Evolutionary conservation across 2,888 invertebrate genomes (phyloP).

Genomic region (Hirudinaria manillensis): DNA sequence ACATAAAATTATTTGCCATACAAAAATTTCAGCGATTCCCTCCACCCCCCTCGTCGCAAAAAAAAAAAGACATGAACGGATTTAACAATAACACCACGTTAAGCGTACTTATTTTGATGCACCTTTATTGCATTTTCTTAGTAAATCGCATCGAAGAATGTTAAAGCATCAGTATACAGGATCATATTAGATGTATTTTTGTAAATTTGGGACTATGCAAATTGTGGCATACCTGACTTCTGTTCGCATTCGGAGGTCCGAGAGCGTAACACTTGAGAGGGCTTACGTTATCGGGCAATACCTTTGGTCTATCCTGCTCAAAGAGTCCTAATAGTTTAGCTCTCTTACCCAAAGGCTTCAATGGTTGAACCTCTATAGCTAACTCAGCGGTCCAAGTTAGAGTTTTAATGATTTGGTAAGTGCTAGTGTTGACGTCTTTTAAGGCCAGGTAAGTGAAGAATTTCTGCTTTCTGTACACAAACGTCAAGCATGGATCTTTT

Average conservation of each 20-base stretch:
- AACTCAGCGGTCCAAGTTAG: conserved; percentile 50
- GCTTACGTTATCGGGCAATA: conserved; percentile 16
- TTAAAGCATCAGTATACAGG: too few species aligned
- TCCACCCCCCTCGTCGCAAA: too few species aligned
- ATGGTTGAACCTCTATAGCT: conserved; percentile 50
- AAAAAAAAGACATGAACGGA: too few species aligned
- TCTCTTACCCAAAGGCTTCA: conserved; percentile 47
- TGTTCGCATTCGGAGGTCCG: conserved; percentile 38
- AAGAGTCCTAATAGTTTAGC: conserved; percentile 42
- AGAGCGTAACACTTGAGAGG: conserved; percentile 32
- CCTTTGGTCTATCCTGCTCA: conserved; percentile 36
- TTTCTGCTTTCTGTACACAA: conserved; percentile 51
- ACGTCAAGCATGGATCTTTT: conserved; percentile 49
- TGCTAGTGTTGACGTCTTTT: conserved; percentile 49
- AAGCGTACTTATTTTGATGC: too few species aligned
- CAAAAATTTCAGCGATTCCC: too few species aligned
- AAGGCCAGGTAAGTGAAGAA: conserved; percentile 54
- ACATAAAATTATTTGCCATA: too few species aligned
- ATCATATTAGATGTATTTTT: too few species aligned
- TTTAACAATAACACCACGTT: too few species aligned
- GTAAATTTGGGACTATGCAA: too few species aligned
- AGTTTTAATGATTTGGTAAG: conserved; percentile 50
- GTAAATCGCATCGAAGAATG: too few species aligned
- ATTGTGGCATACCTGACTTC: conserved; percentile 29
- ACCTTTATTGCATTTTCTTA: too few species aligned